phyloP scores from a whole-genome alignment of 2,113 vertebrate species.

The Myocastor coypus region DNA sequence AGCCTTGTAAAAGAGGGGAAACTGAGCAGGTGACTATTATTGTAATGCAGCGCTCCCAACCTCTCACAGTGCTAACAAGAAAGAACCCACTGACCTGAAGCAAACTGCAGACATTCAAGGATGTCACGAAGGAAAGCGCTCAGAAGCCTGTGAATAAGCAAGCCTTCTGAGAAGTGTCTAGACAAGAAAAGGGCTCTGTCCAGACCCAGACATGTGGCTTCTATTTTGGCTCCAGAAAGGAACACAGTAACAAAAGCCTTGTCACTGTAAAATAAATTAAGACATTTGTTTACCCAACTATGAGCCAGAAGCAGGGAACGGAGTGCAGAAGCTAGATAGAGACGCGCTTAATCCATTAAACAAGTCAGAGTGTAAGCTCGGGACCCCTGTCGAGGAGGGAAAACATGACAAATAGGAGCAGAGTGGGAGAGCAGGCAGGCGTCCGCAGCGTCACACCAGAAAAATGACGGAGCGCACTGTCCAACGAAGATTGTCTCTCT shows the following conservation, averaged over 20 bases:
- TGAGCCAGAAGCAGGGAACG: slow-evolving; percentile 17
- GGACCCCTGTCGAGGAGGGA: background rate
- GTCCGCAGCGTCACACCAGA: background rate
- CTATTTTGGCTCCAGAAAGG: background rate
- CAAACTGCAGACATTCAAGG: background rate
- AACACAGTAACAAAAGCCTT: background rate
- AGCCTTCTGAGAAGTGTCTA: background rate
- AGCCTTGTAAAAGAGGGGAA: background rate
- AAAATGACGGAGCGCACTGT: background rate
- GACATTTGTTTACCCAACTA: slow-evolving; percentile 14
- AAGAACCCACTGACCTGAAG: background rate
- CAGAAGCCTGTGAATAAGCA: background rate
- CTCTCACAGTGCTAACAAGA: background rate
- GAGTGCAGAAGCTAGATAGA: background rate
- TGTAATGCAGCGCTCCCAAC: background rate
- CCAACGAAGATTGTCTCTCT: background rate
- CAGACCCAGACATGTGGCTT: background rate
- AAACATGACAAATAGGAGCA: slow-evolving; percentile 19
- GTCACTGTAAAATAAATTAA: background rate
- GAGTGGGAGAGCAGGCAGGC: background rate
- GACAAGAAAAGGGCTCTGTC: background rate
- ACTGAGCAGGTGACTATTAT: background rate
- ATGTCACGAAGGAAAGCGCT: background rate
- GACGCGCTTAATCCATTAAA: background rate
- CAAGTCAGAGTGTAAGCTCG: background rate